Percentiles rank a stretch among this genome's conserved stretches.
These are phyloP conservation scores for Epinephelus cyanopodus DNA, from an alignment of 2,113 vertebrate species.

Conservation along the genomic window DNA sequence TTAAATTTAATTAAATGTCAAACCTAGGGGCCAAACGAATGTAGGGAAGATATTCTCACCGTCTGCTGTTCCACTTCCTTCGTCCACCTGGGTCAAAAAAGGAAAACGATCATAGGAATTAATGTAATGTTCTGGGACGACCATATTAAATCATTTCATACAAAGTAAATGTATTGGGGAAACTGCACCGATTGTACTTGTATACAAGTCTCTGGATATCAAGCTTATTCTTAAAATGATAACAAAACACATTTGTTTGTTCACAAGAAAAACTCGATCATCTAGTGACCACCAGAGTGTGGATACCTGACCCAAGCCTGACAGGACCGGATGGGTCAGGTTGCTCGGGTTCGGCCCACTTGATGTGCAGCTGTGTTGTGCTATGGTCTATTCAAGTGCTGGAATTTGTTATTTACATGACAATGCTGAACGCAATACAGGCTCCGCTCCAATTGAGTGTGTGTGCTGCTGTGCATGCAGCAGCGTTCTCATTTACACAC, in stretches of 20 bases:
- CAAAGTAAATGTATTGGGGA: not conserved
- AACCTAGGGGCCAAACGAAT: not conserved
- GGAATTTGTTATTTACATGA: too few species aligned
- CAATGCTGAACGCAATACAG: too few species aligned
- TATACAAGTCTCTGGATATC: not conserved
- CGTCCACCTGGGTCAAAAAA: constrained; percentile 85
- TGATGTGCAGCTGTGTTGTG: too few species aligned
- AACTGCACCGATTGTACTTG: not conserved
- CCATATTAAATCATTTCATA: not conserved
- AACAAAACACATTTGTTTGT: not conserved
- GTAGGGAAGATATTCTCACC: constrained; percentile 82
- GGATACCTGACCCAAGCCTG: too few species aligned
- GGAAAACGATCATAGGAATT: not conserved
- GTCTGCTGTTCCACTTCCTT: constrained; percentile 88
- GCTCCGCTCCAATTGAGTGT: too few species aligned
- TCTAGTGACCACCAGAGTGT: too few species aligned
- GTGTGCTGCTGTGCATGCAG: too few species aligned
- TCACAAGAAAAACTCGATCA: too few species aligned
- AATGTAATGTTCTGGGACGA: not conserved
- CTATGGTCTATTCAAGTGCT: too few species aligned
- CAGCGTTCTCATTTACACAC: too few species aligned
- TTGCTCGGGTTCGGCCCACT: too few species aligned
- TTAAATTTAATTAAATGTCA: constrained; percentile 11
- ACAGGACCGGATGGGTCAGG: too few species aligned
- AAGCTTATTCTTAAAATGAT: not conserved